phyloP scores from a whole-genome alignment of 2,888 invertebrate species.

The Leptodirus hochenwartii region DNA sequence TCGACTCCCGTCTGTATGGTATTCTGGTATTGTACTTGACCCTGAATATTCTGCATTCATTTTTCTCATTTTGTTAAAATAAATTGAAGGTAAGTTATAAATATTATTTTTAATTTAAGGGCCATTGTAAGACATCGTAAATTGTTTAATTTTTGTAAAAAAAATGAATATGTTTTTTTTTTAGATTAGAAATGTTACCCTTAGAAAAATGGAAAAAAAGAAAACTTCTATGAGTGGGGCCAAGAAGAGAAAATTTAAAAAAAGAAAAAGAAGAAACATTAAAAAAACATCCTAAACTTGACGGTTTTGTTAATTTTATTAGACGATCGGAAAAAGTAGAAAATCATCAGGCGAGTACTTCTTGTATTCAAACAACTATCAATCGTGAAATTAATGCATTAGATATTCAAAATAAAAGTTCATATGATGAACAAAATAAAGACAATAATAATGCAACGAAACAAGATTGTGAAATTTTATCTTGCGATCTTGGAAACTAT shows the following conservation, averaged over 20 bases:
- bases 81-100: too few relatives aligned
- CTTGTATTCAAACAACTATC: slow-evolving; percentile 3
- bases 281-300: slow-evolving; percentile 3
- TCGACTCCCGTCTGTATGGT: too few relatives aligned
- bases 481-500: slow-evolving; percentile 3
- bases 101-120: too few relatives aligned
- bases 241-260: neutral
- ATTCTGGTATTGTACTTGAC: too few relatives aligned
- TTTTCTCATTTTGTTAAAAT: too few relatives aligned
- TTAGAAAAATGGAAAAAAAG: too few relatives aligned
- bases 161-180: too few relatives aligned
- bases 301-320: slow-evolving; percentile 4
- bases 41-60: too few relatives aligned
- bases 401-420: slow-evolving; percentile 3
- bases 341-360: slow-evolving; percentile 3
- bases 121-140: too few relatives aligned
- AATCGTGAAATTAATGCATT: neutral
- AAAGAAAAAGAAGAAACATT: slow-evolving; percentile 2
- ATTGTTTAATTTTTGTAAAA: too few relatives aligned
- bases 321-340: slow-evolving; percentile 3
- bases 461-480: neutral
- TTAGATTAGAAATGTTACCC: too few relatives aligned
- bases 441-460: slow-evolving; percentile 1
- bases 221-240: too few relatives aligned
- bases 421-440: neutral